These are phyloP conservation scores for Grammomys surdaster DNA, from an alignment of 2,113 vertebrate genomes.

Conservation along the genomic window DNA sequence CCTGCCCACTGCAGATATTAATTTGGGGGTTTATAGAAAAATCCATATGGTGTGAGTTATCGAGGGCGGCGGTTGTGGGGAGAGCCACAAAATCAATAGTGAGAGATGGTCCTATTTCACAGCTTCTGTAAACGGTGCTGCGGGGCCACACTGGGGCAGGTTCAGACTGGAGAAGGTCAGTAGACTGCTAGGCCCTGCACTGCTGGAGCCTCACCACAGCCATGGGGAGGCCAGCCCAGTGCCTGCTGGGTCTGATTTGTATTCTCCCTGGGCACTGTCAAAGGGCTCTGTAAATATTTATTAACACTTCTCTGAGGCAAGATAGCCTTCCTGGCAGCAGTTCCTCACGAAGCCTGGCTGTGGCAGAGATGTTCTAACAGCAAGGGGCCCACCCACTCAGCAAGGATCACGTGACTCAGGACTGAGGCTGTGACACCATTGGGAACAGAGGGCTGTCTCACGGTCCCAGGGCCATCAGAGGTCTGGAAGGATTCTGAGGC, in stretches of 20 bases:
- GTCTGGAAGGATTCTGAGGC: not conserved
- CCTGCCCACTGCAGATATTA: constrained; percentile 86
- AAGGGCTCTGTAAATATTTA: constrained; percentile 73
- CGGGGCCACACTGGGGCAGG: constrained; percentile 88
- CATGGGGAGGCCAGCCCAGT: not conserved
- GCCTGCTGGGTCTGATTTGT: constrained; percentile 43
- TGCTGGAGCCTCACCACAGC: not conserved
- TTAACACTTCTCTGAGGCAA: constrained; percentile 56
- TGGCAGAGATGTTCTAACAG: constrained; percentile 11
- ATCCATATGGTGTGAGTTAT: constrained; percentile 95
- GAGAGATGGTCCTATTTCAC: constrained; percentile 95
- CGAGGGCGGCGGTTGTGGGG: constrained; percentile 88
- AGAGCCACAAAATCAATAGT: constrained; percentile 93
- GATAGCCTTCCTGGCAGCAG: constrained; percentile 51
- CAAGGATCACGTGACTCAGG: not conserved
- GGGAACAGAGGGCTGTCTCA: not conserved
- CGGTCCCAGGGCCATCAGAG: not conserved
- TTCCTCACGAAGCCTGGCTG: constrained; percentile 56
- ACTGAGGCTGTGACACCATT: not conserved
- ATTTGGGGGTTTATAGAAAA: constrained; percentile 94
- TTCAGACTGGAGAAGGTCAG: constrained; percentile 56
- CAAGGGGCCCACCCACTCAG: not conserved
- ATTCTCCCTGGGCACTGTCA: constrained; percentile 65
- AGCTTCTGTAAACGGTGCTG: constrained; percentile 92
- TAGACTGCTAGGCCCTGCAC: not conserved